A percentile compares a stretch with the other conserved stretches of the same genome.
Conservation (phyloP, 2,113 vertebrate species). For the Ctenodactylus gundi region DNA sequence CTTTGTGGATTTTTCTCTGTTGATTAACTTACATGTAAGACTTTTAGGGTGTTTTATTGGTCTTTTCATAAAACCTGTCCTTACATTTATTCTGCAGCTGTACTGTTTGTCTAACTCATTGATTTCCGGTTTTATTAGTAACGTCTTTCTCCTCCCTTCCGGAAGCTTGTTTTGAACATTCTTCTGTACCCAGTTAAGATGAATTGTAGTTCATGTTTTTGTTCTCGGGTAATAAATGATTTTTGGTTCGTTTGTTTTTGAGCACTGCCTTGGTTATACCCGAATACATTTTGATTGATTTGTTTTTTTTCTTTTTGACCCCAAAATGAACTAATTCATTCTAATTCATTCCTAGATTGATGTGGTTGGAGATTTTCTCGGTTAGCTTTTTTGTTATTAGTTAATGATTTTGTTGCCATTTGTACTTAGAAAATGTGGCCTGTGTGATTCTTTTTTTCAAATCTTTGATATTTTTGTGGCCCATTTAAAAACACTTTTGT, state of each 20-base stretch:
- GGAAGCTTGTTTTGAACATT: background rate
- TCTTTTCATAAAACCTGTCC: background rate
- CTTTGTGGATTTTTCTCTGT: background rate
- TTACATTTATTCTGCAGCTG: background rate
- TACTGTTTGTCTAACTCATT: background rate
- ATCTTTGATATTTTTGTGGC: background rate
- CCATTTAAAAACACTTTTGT: background rate
- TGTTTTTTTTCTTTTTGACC: conserved; percentile 52
- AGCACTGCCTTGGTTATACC: background rate
- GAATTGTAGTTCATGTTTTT: conserved; percentile 16
- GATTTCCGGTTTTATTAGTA: background rate
- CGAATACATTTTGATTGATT: conserved; percentile 20
- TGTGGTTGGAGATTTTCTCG: background rate
- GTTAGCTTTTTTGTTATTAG: conserved; percentile 26
- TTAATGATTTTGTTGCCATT: background rate
- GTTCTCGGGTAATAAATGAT: background rate
- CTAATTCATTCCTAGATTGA: background rate
- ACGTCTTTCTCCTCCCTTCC: background rate
- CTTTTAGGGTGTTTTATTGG: background rate
- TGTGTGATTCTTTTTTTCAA: background rate
- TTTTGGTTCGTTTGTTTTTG: background rate
- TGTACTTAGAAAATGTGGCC: background rate
- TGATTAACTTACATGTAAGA: background rate
- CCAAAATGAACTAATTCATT: conserved; percentile 23
- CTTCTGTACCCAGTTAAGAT: background rate